A percentile compares a stretch with the other conserved stretches of the same genome.
Evolutionary conservation across 1,140 invertebrate species (phyloP).

Genomic region (Drosophila kepulauana): DNA sequence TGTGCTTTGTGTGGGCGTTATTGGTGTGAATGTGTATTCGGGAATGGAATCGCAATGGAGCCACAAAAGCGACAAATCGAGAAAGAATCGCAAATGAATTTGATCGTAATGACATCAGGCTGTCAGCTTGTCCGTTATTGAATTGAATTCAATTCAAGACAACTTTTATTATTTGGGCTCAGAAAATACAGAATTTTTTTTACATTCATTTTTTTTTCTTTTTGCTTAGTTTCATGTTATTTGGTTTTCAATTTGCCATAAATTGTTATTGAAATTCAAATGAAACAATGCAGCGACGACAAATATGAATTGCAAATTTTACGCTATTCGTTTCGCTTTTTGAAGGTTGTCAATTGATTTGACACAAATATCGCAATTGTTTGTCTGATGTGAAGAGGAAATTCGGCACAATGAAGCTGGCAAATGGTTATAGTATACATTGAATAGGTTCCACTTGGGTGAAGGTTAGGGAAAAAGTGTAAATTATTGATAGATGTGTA

Average conservation of each 20-base stretch:
- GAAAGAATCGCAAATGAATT: conserved; percentile 36
- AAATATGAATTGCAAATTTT: conserved; percentile 58
- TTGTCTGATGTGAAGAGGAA: not conserved
- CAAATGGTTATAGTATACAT: not conserved
- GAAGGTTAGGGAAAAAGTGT: no score
- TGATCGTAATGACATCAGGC: conserved; percentile 68
- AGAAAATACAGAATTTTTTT: conserved; percentile 3
- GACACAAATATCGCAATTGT: conserved; percentile 23
- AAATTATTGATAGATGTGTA: no score
- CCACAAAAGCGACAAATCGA: conserved; percentile 9
- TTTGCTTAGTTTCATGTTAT: conserved; percentile 20
- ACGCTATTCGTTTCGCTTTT: conserved; percentile 27
- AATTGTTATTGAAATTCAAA: conserved; percentile 57
- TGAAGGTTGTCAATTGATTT: conserved; percentile 40
- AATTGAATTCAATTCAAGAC: conserved; percentile 68
- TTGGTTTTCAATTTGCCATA: conserved; percentile 62
- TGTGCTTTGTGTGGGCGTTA: conserved; percentile 43
- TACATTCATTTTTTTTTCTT: conserved; percentile 19
- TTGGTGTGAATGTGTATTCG: conserved; percentile 49
- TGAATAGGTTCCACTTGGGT: no score
- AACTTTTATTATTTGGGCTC: conserved; percentile 40
- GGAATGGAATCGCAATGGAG: conserved; percentile 10
- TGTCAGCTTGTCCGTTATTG: conserved; percentile 52
- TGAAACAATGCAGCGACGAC: conserved; percentile 28
- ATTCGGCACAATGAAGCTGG: not conserved